These are phyloP conservation scores for Scelioninae gen. 1 DNA, from an alignment of 2,888 invertebrate species.

Conservation along the genomic window DNA sequence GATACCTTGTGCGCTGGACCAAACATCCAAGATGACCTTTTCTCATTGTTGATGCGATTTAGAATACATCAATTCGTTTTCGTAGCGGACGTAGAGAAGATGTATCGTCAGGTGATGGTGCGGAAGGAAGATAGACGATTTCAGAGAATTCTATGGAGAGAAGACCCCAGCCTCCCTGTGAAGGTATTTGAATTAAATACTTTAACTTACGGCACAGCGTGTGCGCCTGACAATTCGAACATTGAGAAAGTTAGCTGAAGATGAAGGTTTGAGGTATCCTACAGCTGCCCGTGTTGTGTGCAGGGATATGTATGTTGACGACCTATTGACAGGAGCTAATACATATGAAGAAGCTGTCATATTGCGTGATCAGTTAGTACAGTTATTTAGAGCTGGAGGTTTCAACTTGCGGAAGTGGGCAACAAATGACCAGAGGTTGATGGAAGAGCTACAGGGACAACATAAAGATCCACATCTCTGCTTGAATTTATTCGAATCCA, in stretches of 20 bases:
- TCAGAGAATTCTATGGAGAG: constrained; percentile 74
- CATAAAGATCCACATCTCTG: neutral
- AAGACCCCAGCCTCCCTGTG: constrained; percentile 44
- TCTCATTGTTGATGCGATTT: constrained; percentile 71
- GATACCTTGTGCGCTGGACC: constrained; percentile 47
- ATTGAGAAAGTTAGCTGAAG: constrained; percentile 58
- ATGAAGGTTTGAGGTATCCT: constrained; percentile 9
- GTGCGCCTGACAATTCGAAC: constrained; percentile 69
- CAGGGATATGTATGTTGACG: constrained; percentile 43
- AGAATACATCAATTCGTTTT: constrained; percentile 69
- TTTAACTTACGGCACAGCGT: constrained; percentile 72
- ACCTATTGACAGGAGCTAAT: constrained; percentile 44
- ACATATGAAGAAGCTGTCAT: constrained; percentile 60
- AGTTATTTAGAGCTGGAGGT: constrained; percentile 29
- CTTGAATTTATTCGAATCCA: constrained; percentile 4
- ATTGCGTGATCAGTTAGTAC: constrained; percentile 38
- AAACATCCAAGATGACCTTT: constrained; percentile 64
- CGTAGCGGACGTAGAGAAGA: constrained; percentile 73
- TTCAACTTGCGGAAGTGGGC: constrained; percentile 60
- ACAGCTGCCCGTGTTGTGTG: neutral
- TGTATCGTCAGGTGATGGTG: constrained; percentile 72
- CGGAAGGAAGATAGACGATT: constrained; percentile 61
- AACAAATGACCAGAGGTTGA: constrained; percentile 11
- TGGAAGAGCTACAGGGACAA: neutral
- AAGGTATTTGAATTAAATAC: constrained; percentile 66